Base-by-base conservation (phyloP, 1,140 invertebrate species). In the Zaprionus lachaisei region DNA sequence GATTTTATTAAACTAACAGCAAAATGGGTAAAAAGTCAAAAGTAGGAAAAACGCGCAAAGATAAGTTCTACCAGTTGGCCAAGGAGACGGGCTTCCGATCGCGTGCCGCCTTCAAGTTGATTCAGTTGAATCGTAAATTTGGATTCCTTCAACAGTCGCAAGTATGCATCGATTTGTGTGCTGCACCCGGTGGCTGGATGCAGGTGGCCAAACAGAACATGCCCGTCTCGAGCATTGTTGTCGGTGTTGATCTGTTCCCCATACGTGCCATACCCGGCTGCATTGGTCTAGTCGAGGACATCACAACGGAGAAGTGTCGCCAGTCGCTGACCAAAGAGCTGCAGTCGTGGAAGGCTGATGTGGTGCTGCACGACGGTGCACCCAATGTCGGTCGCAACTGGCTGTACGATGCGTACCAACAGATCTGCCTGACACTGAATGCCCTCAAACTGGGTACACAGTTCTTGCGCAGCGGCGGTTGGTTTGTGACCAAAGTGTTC, bases 111-210 rank as follows among this genome's bases (percentile, higher is more conserved):
- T 99, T 99, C 93, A 99, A 99, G 91, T 96, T 99, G 77, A 98
- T 99, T 70, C 99, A 99, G 92, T 92, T 99, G 34, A 99, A 99
- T 93, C 94, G 98, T 81, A 99, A 99, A 93, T 99, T 98, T 94
- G 97, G 98, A 70, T 99, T 99, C 94, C 93, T 99, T 1, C 98
- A 99, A 95, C 97, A 96, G 87, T 98, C 98, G 11, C 95, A 97
- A 94, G 98, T 99, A 94, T 97, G 98, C 77, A 95, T 99, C 76
- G 99, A 99, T 95, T 94, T 99, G 44, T 99, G 99, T 94, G 99
- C 99, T 20, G 99, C 99, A 7, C 99, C 99, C 7, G 99, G 99
- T 93, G 99, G 99, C 86, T 99, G 99, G 99, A 98, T 99, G 95
- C 99, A 99, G 94, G 99, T 99, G n/a, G 99, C 98, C 49, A 96